Evolutionary conservation across 2,797 vertebrate genomes (phyloP).

Genomic region (Coendou prehensilis): DNA sequence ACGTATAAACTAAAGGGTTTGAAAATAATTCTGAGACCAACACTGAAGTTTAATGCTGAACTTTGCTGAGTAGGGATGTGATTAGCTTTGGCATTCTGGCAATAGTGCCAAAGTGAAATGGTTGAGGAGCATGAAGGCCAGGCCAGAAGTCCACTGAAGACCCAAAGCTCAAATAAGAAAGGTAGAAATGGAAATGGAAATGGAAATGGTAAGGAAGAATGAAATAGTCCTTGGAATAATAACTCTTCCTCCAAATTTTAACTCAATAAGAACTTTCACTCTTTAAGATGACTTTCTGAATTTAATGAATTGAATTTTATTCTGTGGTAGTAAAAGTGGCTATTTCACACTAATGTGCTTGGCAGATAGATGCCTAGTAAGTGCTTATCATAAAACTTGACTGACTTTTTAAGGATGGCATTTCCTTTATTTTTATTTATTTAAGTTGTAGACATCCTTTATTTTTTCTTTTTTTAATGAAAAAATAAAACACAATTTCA

Average conservation of each 20-base stretch:
- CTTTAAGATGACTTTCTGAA: neutral
- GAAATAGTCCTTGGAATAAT: neutral
- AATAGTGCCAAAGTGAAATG: neutral
- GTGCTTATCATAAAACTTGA: neutral
- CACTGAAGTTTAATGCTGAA: neutral
- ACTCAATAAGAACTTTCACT: neutral
- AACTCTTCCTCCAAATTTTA: neutral
- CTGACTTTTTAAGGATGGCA: neutral
- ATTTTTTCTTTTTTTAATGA: neutral
- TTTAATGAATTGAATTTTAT: constrained; percentile 39
- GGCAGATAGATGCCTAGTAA: neutral
- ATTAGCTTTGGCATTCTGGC: neutral
- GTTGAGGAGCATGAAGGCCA: neutral
- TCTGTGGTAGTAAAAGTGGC: neutral
- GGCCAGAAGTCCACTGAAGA: neutral
- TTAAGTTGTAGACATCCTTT: neutral
- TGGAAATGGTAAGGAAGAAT: neutral
- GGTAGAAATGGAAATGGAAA: neutral
- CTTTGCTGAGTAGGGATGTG: neutral
- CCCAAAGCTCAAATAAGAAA: neutral
- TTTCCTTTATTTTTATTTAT: neutral
- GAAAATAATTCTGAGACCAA: neutral
- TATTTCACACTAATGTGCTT: constrained; percentile 15
- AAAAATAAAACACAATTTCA: neutral
- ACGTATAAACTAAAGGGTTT: neutral